Base-by-base conservation (phyloP, 92 coral and sea anemone genomes). In the Porites lobata region DNA sequence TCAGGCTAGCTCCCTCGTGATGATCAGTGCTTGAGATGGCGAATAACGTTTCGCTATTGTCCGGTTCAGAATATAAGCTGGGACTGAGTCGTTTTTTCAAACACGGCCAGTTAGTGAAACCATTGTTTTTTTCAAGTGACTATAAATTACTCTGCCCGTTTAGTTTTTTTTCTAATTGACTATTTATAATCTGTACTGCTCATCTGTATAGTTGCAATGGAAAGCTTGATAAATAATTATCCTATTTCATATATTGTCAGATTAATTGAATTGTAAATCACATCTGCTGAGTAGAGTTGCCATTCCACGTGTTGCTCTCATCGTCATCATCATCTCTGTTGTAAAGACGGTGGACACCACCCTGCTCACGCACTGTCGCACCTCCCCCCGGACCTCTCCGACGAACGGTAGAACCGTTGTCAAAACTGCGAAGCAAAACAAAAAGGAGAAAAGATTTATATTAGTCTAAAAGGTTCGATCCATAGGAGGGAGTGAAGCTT, bases 281-380 rank as follows among this genome's bases (percentile, higher is more conserved):
- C 99, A 97, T 93, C 87, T 97, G 99, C 69, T 97, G 99, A 15
- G 99, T 97, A 7, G 99, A 97, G 93, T 97, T 97, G 74, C 99
- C 99, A 82, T 97, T 97, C 98, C 98, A 97, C 18, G 99, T 97
- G 80, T 95, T 97, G 81, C 93, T 96, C n/a, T 97, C 96, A 50
- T 96, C 98, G 22, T 96, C 98, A 54, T 94, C 99, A 72, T 95
- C 94, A 19, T 92, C 96, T 53, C 82, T 74, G 75, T 97, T 95
- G 77, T 87, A 83, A 56, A 97, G 91, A 51, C 97, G 95, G 83
- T 93, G 88, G 77, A 97, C 85, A 15, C 95, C 94, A 51, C 99
- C 99, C 62, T 97, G 96, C 20, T 83, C 50, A 63, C 22, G 76
- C 22, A 73, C 50, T 5, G 11, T 53, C 1, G 87, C 17, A 0